These are phyloP conservation scores for Pediacus dermestoides DNA, from an alignment of 2,888 invertebrate genomes.

Conservation along the genomic window DNA sequence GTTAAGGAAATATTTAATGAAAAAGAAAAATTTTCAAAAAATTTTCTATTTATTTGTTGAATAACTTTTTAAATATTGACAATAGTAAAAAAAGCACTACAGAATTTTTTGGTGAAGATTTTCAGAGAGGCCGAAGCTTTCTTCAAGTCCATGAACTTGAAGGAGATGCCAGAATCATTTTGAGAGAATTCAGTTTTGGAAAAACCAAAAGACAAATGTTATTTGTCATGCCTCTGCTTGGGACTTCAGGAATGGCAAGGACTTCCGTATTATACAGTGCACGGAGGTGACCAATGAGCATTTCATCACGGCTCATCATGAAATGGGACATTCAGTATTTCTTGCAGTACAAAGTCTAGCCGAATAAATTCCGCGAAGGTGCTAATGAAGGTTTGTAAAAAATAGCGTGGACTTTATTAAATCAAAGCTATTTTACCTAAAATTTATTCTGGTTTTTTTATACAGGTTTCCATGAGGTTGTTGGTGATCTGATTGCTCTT, in stretches of 20 bases:
- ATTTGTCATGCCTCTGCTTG: constrained; percentile 87
- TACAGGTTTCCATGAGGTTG: constrained; percentile 59
- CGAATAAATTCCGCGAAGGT: constrained; percentile 68
- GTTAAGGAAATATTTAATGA: too few relatives aligned
- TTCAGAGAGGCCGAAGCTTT: constrained; percentile 83
- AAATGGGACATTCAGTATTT: constrained; percentile 81
- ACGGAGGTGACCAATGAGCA: constrained; percentile 63
- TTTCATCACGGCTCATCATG: constrained; percentile 69
- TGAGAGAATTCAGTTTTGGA: constrained; percentile 84
- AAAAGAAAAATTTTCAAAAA: too few relatives aligned
- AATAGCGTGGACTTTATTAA: neutral
- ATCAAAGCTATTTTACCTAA: neutral
- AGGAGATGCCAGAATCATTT: constrained; percentile 74
- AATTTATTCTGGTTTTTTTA: too few relatives aligned
- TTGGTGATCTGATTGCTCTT: constrained; percentile 59
- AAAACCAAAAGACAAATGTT: constrained; percentile 69
- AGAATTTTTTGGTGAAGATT: constrained; percentile 56
- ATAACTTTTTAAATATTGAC: too few relatives aligned
- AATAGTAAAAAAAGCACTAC: too few relatives aligned
- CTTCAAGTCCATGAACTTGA: constrained; percentile 78
- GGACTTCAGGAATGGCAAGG: constrained; percentile 79
- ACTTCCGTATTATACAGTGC: constrained; percentile 80
- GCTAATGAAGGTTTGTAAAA: constrained; percentile 58
- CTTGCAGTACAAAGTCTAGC: constrained; percentile 69
- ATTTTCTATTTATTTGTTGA: too few relatives aligned